phyloP scores from a whole-genome alignment of 2,888 invertebrate genomes.

The Dendrolimus houi region DNA sequence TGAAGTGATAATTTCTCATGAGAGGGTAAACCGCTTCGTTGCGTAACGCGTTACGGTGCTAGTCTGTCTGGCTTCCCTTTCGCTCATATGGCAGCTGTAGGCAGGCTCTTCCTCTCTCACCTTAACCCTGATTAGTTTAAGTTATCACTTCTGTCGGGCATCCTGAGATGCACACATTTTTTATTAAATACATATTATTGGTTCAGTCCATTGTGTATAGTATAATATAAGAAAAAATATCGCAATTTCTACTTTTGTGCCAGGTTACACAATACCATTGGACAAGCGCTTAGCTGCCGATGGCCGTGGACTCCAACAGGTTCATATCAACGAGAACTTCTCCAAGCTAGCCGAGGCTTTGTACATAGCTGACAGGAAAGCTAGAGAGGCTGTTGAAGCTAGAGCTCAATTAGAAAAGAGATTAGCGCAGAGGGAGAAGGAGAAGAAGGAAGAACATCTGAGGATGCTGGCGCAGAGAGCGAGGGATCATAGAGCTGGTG shows the following conservation, averaged over 20 bases:
- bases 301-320: constrained; percentile 96
- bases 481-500: constrained; percentile 94
- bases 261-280: constrained; percentile 96
- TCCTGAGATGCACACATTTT: no score
- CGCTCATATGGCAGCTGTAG: no score
- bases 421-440: constrained; percentile 98
- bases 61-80: no score
- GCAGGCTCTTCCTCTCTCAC: no score
- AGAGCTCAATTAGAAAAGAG: constrained; percentile 97
- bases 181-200: no score
- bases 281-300: constrained; percentile 99
- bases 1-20: no score
- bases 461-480: constrained; percentile 95
- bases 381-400: constrained; percentile 97
- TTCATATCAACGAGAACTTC: constrained; percentile 99
- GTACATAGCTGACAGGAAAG: constrained; percentile 97
- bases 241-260: neutral
- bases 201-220: no score
- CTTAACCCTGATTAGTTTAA: no score
- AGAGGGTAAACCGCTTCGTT: no score
- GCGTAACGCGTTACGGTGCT: no score
- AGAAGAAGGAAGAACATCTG: constrained; percentile 97
- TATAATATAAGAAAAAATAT: neutral
- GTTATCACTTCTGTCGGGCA: no score
- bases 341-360: constrained; percentile 98